Evolutionary conservation across 2,888 invertebrate species (phyloP), one percentile per base, ranked within the genome.

Genomic region (Heliconius ismenius): DNA sequence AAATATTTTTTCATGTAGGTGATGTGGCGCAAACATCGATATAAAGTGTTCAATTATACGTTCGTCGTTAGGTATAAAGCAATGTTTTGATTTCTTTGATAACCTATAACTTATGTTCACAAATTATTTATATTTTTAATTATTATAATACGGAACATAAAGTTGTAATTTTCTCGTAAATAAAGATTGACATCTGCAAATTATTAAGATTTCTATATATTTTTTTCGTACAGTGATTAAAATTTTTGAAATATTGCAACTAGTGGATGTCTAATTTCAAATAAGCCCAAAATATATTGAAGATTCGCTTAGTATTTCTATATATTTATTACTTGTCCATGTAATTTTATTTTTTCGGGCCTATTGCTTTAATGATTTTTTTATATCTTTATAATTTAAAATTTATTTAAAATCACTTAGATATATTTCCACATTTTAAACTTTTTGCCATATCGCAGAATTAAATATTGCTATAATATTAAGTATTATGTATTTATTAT

Each of bases 1-100:
- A 49, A 65, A 75, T 58, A 70, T 72, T 68, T 68, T 74, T 49
- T 18, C 60, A 72, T 72, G 73, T 74, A 72, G 74, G 58, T 68
- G 24, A 63, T 68, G 9, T 28, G 54, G 63, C 75, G 43, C 49
- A 75, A 65, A 60, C 18, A n/a, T 74, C 68, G 49, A 69, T 69
- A 60, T 70, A 11, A 70, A 64, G 28, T 21, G 10, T 18, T 39
- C 1, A 75, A 62, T 75, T 54, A 4, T 4, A 54, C 28, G 21
- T 28, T 4, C 13, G 28, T 54, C 49, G 54, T 32, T 28, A 69
- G 21, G 28, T 63, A 15, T 43, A 43, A 43, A 43, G 18, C 21
- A 49, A 49, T 21, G 49, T 49, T 49, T 49, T 49, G 18, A 49
- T 65, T 32, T n/a, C 1, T 65, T 65, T 67, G 3, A 67, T 67